Percentiles rank a stretch among this genome's conserved stretches.
Conservation (phyloP, 1,140 invertebrate genomes). For the Hydropsyche tenuis region DNA sequence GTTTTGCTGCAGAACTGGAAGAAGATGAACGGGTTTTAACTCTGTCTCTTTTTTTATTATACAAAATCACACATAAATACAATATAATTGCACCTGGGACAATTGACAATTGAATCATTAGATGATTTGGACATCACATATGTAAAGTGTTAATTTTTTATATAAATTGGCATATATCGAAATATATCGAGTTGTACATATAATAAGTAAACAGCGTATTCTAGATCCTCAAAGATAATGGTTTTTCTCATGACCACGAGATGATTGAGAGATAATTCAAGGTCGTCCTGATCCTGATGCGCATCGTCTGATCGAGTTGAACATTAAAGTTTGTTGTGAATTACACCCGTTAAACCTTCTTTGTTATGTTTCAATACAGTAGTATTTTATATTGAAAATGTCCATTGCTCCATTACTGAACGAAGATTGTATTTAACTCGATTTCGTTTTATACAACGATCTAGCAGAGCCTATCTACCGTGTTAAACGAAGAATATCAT, state of each 20-base stretch:
- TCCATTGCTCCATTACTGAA: too few relatives aligned
- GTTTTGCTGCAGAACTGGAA: background rate
- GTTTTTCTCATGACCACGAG: background rate
- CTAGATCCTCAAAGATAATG: background rate
- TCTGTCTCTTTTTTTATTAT: background rate
- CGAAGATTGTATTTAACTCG: too few relatives aligned
- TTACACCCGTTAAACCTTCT: background rate
- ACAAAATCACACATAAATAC: background rate
- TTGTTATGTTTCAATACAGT: too few relatives aligned
- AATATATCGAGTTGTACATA: background rate
- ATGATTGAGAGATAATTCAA: conserved; percentile 32
- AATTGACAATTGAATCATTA: too few relatives aligned
- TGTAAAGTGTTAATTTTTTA: too few relatives aligned
- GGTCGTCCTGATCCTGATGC: background rate
- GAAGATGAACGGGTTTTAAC: conserved; percentile 21
- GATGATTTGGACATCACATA: too few relatives aligned
- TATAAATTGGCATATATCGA: too few relatives aligned
- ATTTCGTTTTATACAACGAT: too few relatives aligned
- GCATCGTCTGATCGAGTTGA: background rate
- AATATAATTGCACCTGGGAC: background rate
- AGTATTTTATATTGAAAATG: too few relatives aligned
- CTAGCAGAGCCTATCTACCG: too few relatives aligned
- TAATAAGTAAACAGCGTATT: background rate
- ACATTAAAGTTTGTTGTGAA: background rate
- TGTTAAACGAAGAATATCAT: too few relatives aligned